Percentiles rank a stretch among this genome's conserved stretches.
Evolutionary conservation across 2,113 vertebrate species (phyloP).

Genomic region (Romanogobio albipinnatus): DNA sequence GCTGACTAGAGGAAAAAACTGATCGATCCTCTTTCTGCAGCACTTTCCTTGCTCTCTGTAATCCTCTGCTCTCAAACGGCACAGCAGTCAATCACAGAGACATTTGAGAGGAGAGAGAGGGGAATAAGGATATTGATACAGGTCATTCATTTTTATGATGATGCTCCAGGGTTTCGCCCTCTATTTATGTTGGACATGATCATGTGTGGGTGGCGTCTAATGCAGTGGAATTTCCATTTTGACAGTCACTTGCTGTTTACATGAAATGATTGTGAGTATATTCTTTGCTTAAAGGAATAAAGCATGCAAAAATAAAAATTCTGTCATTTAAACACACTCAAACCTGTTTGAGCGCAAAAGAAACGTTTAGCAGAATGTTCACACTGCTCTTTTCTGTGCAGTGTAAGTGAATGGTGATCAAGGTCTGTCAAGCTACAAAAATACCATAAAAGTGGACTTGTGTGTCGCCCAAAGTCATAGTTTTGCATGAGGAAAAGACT

Average conservation of each 20-base stretch:
- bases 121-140: background rate
- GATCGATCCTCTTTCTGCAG: conserved; percentile 41
- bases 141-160: background rate
- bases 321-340: background rate
- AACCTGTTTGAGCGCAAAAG: background rate
- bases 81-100: conserved; percentile 14
- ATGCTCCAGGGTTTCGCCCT: background rate
- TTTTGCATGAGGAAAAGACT: background rate
- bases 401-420: background rate
- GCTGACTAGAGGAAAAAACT: background rate
- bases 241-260: background rate
- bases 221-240: background rate
- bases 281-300: background rate
- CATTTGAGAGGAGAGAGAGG: background rate
- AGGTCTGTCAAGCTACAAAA: background rate
- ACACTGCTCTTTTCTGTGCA: background rate
- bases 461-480: background rate
- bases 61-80: conserved; percentile 4
- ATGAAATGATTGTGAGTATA: background rate
- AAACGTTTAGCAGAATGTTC: background rate
- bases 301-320: background rate
- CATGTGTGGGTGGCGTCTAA: background rate
- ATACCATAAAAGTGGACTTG: background rate
- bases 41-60: conserved; percentile 17
- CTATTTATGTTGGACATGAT: background rate